A percentile compares a stretch with the other conserved stretches of the same genome.
Evolutionary conservation across 1,140 invertebrate genomes (phyloP).

Genomic region (Idris sp.): DNA sequence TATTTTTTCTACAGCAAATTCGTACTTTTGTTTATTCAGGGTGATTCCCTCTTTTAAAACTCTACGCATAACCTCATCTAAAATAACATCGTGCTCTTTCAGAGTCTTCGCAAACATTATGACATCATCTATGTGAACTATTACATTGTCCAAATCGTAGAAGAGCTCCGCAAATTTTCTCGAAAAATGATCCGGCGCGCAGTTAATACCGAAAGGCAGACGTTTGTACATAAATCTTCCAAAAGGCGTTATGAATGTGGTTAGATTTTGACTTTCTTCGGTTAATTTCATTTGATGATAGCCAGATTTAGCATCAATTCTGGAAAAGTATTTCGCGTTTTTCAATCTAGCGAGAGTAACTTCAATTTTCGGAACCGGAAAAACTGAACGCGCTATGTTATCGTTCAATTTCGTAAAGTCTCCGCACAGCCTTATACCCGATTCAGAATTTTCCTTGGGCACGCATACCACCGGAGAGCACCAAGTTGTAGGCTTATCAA

Average conservation of each 20-base stretch:
- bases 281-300: constrained; percentile 9
- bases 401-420: constrained; percentile 38
- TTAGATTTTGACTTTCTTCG: constrained; percentile 1
- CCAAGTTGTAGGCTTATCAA: constrained; percentile 16
- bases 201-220: background rate
- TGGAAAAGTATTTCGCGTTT: constrained; percentile 63
- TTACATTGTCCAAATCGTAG: background rate
- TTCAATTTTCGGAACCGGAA: constrained; percentile 42
- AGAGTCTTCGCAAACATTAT: background rate
- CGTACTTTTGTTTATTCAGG: constrained; percentile 50
- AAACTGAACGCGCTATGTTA: constrained; percentile 15
- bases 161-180: background rate
- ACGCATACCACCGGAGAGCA: constrained; percentile 2
- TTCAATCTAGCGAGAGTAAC: constrained; percentile 37
- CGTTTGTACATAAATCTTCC: background rate
- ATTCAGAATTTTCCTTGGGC: constrained; percentile 2
- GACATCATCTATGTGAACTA: constrained; percentile 1
- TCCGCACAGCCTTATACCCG: constrained; percentile 27
- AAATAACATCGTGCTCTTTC: background rate
- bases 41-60: constrained; percentile 34
- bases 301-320: constrained; percentile 44
- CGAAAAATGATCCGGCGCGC: background rate
- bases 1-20: constrained; percentile 40
- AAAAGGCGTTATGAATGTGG: constrained; percentile 19
- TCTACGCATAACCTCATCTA: background rate